phyloP scores from a whole-genome alignment of 2,888 invertebrate genomes.

The Tubulanus polymorphus region DNA sequence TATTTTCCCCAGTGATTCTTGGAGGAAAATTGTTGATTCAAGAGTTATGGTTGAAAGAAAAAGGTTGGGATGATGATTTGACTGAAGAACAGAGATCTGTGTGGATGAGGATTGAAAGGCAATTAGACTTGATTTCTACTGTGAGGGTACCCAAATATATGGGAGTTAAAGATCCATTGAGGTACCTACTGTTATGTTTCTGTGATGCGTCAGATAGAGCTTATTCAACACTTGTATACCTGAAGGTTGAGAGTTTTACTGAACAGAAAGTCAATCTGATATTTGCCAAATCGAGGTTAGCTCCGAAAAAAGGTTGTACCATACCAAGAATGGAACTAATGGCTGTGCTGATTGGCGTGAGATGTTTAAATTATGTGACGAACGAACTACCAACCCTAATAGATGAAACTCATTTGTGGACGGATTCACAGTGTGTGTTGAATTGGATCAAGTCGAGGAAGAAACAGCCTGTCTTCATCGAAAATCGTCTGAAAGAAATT shows the following conservation, averaged over 20 bases:
- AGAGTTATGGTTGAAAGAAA: not conserved
- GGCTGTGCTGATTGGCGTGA: not conserved
- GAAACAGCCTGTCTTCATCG: not conserved
- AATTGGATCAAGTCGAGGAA: not conserved
- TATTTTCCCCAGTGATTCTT: not conserved
- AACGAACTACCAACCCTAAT: not conserved
- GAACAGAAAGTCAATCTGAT: conserved; percentile 7
- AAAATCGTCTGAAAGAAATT: not conserved
- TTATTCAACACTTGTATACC: conserved; percentile 8
- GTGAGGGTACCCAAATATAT: not conserved
- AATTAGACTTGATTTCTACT: not conserved
- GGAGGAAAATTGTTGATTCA: not conserved
- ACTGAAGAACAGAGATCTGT: not conserved
- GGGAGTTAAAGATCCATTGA: too few species aligned
- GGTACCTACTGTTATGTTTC: conserved; percentile 3
- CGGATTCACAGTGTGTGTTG: not conserved
- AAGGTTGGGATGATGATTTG: not conserved
- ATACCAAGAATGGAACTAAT: not conserved
- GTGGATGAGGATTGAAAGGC: not conserved
- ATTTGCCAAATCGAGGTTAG: not conserved
- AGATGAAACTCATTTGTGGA: not conserved
- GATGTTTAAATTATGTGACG: not conserved
- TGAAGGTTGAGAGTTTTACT: not conserved
- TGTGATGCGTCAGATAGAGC: conserved; percentile 5
- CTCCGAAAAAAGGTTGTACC: not conserved